Evolutionary conservation across 2,888 invertebrate genomes (phyloP), one percentile per base, ranked within the genome.

Genomic region (Alsophila aescularia): DNA sequence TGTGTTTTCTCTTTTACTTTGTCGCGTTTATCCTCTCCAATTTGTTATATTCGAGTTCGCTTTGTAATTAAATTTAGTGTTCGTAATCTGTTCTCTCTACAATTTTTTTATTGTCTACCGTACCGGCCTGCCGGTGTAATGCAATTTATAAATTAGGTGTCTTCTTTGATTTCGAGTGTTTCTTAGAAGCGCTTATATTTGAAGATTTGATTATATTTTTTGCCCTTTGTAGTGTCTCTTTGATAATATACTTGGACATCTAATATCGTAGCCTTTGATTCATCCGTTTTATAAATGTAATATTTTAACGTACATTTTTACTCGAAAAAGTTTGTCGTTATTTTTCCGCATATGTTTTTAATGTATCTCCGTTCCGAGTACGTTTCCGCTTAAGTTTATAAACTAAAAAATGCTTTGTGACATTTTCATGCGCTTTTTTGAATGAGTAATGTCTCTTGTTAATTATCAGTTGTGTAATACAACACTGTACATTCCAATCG

Each of bases 1-100:
- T 87, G 88, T 90, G 89, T 90, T 89, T 90, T 90, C 87, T 88
- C 87, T 90, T 90, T 90, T 88, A 90, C 91, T 90, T 91, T 90
- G 90, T 90, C 90, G 90, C 90, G 89, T 87, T 90, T 90, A 88
- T 90, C 87, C 90, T 87, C 87, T 86, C 81, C 90, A 90, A 88
- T 90, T 89, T 89, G 90, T 89, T 87, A 86, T 88, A 87, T 90
- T 89, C 87, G 80, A 84, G 87, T 88, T 86, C 86, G 83, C 83
- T 87, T 86, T 85, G 85, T 90, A 90, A 90, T 91, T 90, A 90
- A 88, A 90, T 90, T 90, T 90, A 89, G 89, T 89, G 87, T 87
- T 87, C 84, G 83, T 89, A 90, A 90, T 89, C 89, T 88, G 83
- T 82, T 79, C 78, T 77, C 77, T 85, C 75, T 82, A 75, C 77